A percentile compares a stretch with the other conserved stretches of the same genome.
phyloP scores from a whole-genome alignment of 2,113 vertebrate species.

The Echinops telfairi region DNA sequence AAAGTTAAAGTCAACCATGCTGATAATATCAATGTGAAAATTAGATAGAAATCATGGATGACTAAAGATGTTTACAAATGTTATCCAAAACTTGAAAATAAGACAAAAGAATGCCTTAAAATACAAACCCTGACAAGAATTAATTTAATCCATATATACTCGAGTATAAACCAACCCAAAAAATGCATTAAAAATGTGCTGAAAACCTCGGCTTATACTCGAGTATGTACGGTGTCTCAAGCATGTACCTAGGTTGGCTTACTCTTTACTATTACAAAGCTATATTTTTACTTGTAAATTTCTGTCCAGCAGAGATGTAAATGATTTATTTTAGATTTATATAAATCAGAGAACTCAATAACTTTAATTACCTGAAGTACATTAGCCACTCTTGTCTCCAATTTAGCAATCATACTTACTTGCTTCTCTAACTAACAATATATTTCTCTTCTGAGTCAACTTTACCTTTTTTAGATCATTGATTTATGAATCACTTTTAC shows the following conservation, averaged over 20 bases:
- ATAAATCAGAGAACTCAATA: not conserved
- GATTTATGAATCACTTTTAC: too few relatives aligned
- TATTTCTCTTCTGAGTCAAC: not conserved
- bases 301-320: constrained; percentile 24
- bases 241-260: not conserved
- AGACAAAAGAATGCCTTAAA: constrained; percentile 4
- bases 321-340: not conserved
- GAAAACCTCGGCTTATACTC: too few relatives aligned
- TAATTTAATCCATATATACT: not conserved
- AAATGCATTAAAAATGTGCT: too few relatives aligned
- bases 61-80: constrained; percentile 30
- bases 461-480: not conserved
- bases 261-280: not conserved
- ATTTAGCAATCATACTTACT: constrained; percentile 20
- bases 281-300: not conserved
- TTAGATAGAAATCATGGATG: constrained; percentile 33
- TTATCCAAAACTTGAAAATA: constrained; percentile 10
- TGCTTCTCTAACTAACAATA: not conserved
- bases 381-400: not conserved
- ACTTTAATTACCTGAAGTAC: not conserved
- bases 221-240: too few relatives aligned
- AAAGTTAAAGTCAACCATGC: not conserved
- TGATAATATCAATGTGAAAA: not conserved
- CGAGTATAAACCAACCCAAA: too few relatives aligned
- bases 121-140: constrained; percentile 3